Evolutionary conservation across 2,888 invertebrate genomes (phyloP).

Genomic region (Amblyjoppa proteus): DNA sequence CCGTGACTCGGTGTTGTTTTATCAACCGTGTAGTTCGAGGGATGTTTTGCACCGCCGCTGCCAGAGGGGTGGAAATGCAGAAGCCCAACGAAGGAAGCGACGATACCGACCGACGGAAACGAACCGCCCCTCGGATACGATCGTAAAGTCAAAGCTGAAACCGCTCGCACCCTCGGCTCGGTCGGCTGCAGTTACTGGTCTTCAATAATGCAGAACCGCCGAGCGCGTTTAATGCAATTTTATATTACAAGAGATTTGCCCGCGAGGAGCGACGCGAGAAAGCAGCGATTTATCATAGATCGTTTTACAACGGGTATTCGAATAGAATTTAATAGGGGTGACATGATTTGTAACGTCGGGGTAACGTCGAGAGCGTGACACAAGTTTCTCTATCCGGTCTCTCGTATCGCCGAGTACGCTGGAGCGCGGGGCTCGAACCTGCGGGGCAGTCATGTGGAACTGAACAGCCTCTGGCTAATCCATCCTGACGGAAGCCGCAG

Average conservation of each 20-base stretch:
- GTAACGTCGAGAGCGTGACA: constrained; percentile 30
- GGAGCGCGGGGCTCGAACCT: constrained; percentile 17
- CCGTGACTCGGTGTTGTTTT: constrained; percentile 22
- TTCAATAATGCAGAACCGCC: background rate
- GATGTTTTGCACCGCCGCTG: background rate
- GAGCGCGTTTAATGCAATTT: background rate
- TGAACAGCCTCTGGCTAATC: constrained; percentile 77
- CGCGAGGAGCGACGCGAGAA: background rate
- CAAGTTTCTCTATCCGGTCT: constrained; percentile 20
- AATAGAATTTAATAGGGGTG: constrained; percentile 15
- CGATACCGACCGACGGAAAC: constrained; percentile 48
- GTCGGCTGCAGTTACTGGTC: background rate
- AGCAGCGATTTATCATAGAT: background rate
- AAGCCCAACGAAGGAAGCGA: background rate
- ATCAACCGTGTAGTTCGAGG: constrained; percentile 25
- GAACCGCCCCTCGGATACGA: constrained; percentile 9
- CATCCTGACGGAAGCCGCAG: constrained; percentile 78
- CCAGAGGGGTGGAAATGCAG: background rate
- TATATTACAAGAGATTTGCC: background rate
- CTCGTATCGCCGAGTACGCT: constrained; percentile 19
- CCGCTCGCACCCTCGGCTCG: background rate
- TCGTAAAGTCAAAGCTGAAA: background rate
- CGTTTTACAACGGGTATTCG: background rate
- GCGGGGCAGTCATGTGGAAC: constrained; percentile 70
- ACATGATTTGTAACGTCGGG: constrained; percentile 35